Conservation (phyloP, 1,140 invertebrate species). For the Drosophila suzukii region DNA sequence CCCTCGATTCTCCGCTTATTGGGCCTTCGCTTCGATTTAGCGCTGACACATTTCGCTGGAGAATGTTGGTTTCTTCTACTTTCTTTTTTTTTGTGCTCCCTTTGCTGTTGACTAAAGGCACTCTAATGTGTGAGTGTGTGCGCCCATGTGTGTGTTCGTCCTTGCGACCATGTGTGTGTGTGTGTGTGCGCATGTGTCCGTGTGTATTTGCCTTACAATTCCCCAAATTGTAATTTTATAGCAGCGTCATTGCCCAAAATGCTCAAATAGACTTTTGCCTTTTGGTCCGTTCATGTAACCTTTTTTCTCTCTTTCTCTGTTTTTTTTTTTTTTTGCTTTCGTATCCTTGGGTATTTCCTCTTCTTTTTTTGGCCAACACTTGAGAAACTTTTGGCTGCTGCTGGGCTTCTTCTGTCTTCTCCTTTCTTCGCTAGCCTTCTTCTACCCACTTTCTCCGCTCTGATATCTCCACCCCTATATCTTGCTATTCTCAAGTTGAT, state of each 20-base stretch:
- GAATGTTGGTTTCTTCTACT: conserved; percentile 32
- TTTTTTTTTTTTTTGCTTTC: conserved; percentile 9
- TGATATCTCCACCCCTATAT: background rate
- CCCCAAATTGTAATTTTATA: conserved; percentile 82
- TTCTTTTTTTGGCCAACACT: conserved; percentile 27
- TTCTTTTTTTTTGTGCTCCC: conserved; percentile 7
- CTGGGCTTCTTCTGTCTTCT: background rate
- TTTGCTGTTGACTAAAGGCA: conserved; percentile 60
- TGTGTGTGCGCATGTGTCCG: conserved; percentile 2
- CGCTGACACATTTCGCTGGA: conserved; percentile 75
- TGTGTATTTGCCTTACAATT: conserved; percentile 74
- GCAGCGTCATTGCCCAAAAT: conserved; percentile 79
- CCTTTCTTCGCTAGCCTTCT: background rate
- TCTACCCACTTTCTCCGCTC: background rate
- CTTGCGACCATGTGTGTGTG: conserved; percentile 15
- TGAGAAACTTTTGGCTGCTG: conserved; percentile 37
- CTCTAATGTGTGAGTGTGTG: conserved; percentile 52
- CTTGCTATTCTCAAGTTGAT: conserved; percentile 37
- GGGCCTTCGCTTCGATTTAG: conserved; percentile 70
- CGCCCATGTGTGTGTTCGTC: conserved; percentile 17
- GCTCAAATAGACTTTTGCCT: conserved; percentile 74
- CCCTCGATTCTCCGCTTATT: conserved; percentile 47
- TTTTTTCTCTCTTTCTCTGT: conserved; percentile 15
- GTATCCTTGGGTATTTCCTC: conserved; percentile 36
- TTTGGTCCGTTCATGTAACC: conserved; percentile 35